Base-by-base conservation (phyloP, 1,140 invertebrate genomes). In the Leptonema lineaticorne region DNA sequence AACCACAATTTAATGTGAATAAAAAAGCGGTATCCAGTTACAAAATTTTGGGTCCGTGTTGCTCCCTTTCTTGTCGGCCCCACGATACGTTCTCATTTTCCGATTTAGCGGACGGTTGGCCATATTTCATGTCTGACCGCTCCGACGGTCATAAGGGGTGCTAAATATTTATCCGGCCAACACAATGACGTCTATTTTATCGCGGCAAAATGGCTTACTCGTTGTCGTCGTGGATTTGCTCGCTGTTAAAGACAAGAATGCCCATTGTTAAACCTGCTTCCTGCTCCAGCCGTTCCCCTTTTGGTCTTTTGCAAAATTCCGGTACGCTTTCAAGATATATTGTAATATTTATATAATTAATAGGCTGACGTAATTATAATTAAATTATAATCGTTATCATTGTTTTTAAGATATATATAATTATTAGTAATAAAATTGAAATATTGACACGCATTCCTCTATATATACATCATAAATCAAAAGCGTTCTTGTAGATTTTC, bases 51-150 rank as follows among this genome's bases (percentile, higher is more conserved):
- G n/a, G n/a, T n/a, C n/a, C n/a, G n/a, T n/a, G 37, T 41, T 16
- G 37, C 37, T 14, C 37, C 9, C 37, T 16, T 4, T 41, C 37
- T 41, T 16, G 11, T 2, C 37, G 11, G 2, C 2, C 9, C 9
- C 16, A 9, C 30, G 30, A 33, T 11, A n/a, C 37, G 16, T 11
- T 11, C 37, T 11, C 37, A n/a, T 11, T 2, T 16, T 16, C 37
- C 37, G 69, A 63, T 67, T 70, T 70, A 70, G 69, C 69, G 65
- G 63, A 62, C 59, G 69, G 68, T 29, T 26, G 46, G 53, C 66
- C 69, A 71, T 71, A 71, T 68, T 60, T 71, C 69, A 71, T 71
- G 62, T 68, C 69, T 64, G 69, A 66, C 69, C 67, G 66, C 58
- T 33, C 9, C 22, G n/a, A 24, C 37, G 37, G 37, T 41, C 37